A percentile compares a stretch with the other conserved stretches of the same genome.
These are phyloP conservation scores for Setipinna tenuifilis DNA, from an alignment of 2,797 vertebrate genomes.

Conservation along the genomic window DNA sequence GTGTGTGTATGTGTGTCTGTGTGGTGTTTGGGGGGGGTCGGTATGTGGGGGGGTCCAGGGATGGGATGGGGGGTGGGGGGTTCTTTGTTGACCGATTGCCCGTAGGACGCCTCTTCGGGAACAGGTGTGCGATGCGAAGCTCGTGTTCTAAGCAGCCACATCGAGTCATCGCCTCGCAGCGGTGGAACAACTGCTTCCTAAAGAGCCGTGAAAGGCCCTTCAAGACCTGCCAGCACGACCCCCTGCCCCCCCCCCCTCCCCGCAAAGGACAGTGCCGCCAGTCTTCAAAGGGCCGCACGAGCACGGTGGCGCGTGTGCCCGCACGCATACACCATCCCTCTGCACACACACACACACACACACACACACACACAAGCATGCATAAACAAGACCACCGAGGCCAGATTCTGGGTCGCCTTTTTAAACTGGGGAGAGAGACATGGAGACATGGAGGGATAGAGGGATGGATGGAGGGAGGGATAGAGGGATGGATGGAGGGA, in stretches of 20 bases:
- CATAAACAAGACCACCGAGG: neutral
- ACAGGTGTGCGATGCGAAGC: neutral
- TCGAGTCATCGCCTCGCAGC: slow-evolving; percentile 13
- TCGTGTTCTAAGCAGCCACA: neutral
- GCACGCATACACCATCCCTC: neutral
- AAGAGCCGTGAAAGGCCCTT: slow-evolving; percentile 9
- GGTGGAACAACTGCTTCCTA: neutral
- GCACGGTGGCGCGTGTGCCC: neutral
- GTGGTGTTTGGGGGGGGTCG: neutral
- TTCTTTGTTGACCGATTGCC: neutral
- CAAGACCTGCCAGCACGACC: neutral
- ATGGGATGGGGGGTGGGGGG: neutral
- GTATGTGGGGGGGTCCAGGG: neutral
- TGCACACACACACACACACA: neutral
- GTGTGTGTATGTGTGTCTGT: too few relatives aligned
- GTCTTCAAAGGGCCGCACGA: neutral
- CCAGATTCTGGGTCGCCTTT: slow-evolving; percentile 8
- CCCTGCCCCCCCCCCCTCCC: too few relatives aligned
- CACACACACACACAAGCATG: neutral
- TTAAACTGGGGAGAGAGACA: neutral
- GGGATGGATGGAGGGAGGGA: neutral
- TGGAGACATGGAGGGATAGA: too few relatives aligned
- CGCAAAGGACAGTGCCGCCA: neutral
- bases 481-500: neutral
- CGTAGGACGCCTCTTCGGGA: neutral